These are phyloP conservation scores for Monochamus saltuarius DNA, from an alignment of 1,140 invertebrate species.

Conservation along the genomic window DNA sequence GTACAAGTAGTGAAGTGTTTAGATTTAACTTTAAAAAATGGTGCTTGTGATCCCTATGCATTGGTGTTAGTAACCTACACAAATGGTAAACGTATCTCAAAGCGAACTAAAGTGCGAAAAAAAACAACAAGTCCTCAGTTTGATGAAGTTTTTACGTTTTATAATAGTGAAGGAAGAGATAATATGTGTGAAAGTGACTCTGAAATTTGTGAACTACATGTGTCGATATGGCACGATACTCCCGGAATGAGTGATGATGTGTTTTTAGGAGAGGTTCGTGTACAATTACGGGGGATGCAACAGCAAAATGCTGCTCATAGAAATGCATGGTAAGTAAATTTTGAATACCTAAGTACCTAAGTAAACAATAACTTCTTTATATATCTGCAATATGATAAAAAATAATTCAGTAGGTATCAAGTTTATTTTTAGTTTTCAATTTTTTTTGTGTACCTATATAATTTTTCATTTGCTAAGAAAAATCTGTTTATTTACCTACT, in stretches of 20 bases:
- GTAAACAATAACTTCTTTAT: too few species aligned
- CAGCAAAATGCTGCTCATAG: constrained; percentile 60
- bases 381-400: too few species aligned
- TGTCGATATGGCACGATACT: constrained; percentile 84
- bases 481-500: too few species aligned
- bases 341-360: too few species aligned
- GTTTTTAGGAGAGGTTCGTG: constrained; percentile 83
- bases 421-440: too few species aligned
- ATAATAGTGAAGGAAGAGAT: constrained; percentile 65
- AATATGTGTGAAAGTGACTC: constrained; percentile 54
- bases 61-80: constrained; percentile 76
- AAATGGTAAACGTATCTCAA: constrained; percentile 78
- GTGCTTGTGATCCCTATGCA: constrained; percentile 87
- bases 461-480: too few species aligned
- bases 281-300: constrained; percentile 70
- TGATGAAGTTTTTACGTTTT: constrained; percentile 86
- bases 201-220: constrained; percentile 71
- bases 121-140: constrained; percentile 87
- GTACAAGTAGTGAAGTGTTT: constrained; percentile 68
- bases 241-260: constrained; percentile 72
- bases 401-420: too few species aligned
- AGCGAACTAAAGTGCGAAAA: constrained; percentile 82
- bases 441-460: too few species aligned
- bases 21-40: constrained; percentile 85
- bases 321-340: constrained; percentile 59